Evolutionary conservation across 1,140 invertebrate species (phyloP), one percentile per base, ranked within the genome.

Genomic region (Agraylea sexmaculata): DNA sequence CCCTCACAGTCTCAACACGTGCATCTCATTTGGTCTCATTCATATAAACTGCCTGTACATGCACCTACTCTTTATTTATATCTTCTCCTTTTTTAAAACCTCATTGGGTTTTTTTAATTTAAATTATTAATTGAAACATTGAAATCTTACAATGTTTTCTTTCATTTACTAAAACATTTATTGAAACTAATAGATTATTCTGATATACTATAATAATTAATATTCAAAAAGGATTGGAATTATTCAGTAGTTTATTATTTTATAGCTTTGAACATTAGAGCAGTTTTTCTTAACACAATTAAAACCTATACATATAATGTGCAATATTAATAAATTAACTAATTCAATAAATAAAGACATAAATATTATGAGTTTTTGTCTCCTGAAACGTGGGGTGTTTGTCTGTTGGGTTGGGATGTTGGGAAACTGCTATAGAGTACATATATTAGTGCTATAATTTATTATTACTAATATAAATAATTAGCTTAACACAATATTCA

Each of bases 71-170:
- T 39, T 15, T 39, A 38, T 34, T 36, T 23, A 18, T 33, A n/a
- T 41, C 31, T 12, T 10, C 17, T 44, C 42, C 39, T 38, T 44
- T 44, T 44, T 44, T 44, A 44, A 37, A 37, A n/a, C n/a, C n/a
- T n/a, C n/a, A n/a, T n/a, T n/a, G n/a, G n/a, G n/a, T n/a, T n/a
- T n/a, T n/a, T n/a, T n/a, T n/a, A n/a, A n/a, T n/a, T n/a, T n/a
- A n/a, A n/a, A n/a, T n/a, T n/a, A n/a, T n/a, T n/a, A n/a, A n/a
- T n/a, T n/a, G n/a, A n/a, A n/a, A n/a, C n/a, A n/a, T n/a, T n/a
- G n/a, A n/a, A n/a, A n/a, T n/a, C n/a, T n/a, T n/a, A n/a, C n/a
- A n/a, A n/a, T n/a, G n/a, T n/a, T n/a, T n/a, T n/a, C n/a, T n/a
- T n/a, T n/a, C n/a, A n/a, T n/a, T n/a, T n/a, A n/a, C n/a, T n/a